Base-by-base conservation (phyloP, 64 coral and sea anemone genomes). In the Astreopora myriophthalma region DNA sequence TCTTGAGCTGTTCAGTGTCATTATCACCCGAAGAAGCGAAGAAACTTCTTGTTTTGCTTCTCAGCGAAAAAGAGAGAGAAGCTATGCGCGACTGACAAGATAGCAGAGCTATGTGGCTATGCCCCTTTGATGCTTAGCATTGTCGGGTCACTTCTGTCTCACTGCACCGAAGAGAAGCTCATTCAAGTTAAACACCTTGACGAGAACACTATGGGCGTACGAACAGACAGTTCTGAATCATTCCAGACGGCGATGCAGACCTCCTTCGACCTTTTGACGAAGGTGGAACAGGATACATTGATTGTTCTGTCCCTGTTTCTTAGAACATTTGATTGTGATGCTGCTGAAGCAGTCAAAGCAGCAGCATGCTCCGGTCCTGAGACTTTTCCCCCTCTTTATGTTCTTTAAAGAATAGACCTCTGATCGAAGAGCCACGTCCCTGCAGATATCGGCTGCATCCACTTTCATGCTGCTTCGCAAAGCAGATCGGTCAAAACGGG, bases 81-180 rank as follows among this genome's bases (percentile, higher is more conserved):
- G 6, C 51, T 60, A 14, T 28, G 1, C 23, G 36, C 24, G 33
- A 34, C 27, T 27, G 25, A 63, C 5, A 33, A 75, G 32, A 32
- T 93, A 19, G 80, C 40, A 1, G 19, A 87, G 1, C 58, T 93
- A 0, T 93, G 91, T 65, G 91, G 74, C 17, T 10, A 29, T 42
- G 60, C 40, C 25, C 91, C 91, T 46, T 42, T 93, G 26, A 72
- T 57, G 13, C 84, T 93, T 40, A 77, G 83, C 72, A 93, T 93
- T 31, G 48, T 38, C 24, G 68, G 89, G 27, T 71, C 89, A 6
- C 33, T 91, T 26, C 58, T 85, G 26, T 73, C 78, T 37, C 48
- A 85, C 22, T 84, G 58, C 34, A 60, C 8, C 6, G 58, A 61
- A 58, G 66, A 91, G 5, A 42, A 30, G 7, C 29, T 91, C 14